phyloP scores from a whole-genome alignment of 2,113 vertebrate species.

The Bos javanicus region DNA sequence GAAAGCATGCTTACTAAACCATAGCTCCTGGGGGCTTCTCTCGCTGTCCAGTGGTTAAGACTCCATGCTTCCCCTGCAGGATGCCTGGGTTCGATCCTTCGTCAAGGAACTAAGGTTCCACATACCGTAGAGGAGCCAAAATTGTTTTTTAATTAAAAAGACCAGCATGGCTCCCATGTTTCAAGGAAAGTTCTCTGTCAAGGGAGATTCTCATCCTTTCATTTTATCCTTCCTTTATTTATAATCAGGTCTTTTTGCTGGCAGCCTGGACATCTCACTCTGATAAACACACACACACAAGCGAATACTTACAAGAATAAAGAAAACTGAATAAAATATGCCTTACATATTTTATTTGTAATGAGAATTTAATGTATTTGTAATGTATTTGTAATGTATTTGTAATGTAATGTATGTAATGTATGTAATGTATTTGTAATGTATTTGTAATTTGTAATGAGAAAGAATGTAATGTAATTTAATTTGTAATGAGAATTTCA shows the following conservation, averaged over 20 bases:
- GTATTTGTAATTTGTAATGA: too few relatives aligned
- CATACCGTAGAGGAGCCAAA: not conserved
- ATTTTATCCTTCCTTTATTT: not conserved
- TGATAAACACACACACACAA: not conserved
- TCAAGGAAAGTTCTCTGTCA: not conserved
- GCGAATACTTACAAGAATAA: not conserved
- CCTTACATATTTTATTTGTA: too few relatives aligned
- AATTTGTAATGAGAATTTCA: too few relatives aligned
- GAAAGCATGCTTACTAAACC: not conserved
- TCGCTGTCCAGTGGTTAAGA: accelerated
- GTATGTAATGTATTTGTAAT: too few relatives aligned
- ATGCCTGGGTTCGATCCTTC: not conserved
- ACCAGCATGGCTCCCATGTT: not conserved
- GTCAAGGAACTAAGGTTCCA: not conserved
- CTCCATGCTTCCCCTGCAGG: not conserved
- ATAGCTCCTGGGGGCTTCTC: not conserved
- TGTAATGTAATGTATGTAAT: too few relatives aligned
- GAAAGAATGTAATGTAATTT: too few relatives aligned
- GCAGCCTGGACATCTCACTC: not conserved
- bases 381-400: too few relatives aligned
- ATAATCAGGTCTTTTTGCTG: not conserved
- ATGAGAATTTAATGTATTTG: too few relatives aligned
- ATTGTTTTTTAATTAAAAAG: not conserved
- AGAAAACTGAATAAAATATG: not conserved
- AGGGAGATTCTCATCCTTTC: not conserved